Conservation (phyloP, 2,797 vertebrate genomes). For the Dipus sagitta region DNA sequence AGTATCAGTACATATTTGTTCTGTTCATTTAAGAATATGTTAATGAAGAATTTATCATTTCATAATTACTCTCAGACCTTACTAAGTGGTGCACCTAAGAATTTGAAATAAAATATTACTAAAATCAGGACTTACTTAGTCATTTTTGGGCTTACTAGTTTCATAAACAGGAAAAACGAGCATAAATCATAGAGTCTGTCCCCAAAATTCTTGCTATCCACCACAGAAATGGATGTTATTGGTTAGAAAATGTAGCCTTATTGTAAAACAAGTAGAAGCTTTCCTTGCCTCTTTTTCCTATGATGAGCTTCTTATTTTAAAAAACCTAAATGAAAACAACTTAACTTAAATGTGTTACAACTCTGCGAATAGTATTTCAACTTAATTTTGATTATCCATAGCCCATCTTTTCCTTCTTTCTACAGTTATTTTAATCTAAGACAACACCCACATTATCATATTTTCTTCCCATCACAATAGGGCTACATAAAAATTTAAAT, state of each 20-base stretch:
- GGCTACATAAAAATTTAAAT: too few relatives aligned
- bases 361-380: too few relatives aligned
- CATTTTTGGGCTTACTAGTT: not conserved
- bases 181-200: not conserved
- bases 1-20: not conserved
- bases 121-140: not conserved
- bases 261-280: too few relatives aligned
- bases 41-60: not conserved
- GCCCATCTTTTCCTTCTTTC: too few relatives aligned
- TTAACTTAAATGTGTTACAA: too few relatives aligned
- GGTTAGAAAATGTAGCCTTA: not conserved
- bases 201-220: not conserved
- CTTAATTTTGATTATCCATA: too few relatives aligned
- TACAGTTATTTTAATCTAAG: too few relatives aligned
- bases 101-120: not conserved
- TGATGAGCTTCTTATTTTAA: too few relatives aligned
- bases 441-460: too few relatives aligned
- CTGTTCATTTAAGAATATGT: not conserved
- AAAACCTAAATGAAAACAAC: too few relatives aligned
- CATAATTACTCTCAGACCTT: not conserved
- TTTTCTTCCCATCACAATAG: too few relatives aligned
- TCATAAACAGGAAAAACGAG: conserved; percentile 5
- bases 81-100: not conserved
- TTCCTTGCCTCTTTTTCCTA: too few relatives aligned
- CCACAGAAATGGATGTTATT: not conserved